Percentiles rank a stretch among this genome's conserved stretches.
These are phyloP conservation scores for Luidia sarsii DNA, from an alignment of 53 echinoderm and acorn worm species.

Conservation along the genomic window DNA sequence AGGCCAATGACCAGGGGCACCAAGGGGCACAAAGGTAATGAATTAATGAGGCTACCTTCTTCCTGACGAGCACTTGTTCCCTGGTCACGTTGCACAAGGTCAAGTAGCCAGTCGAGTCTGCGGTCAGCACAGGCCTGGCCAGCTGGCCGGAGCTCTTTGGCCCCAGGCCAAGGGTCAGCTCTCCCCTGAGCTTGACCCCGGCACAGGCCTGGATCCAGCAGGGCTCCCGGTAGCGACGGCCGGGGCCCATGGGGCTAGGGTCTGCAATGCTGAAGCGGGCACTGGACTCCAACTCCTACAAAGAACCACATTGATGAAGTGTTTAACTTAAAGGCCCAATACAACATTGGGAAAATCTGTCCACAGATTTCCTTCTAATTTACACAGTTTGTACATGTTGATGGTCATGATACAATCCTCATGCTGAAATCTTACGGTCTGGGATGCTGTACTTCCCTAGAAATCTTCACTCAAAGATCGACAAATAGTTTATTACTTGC, in stretches of 20 bases:
- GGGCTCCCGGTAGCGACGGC: conserved; percentile 25
- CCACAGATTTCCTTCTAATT: no score
- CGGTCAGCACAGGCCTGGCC: conserved; percentile 16
- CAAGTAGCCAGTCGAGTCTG: conserved; percentile 37
- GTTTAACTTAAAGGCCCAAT: no score
- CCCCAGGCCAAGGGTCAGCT: conserved; percentile 7
- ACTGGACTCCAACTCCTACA: conserved; percentile 4
- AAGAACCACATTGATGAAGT: no score
- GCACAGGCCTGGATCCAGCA: conserved; percentile 35
- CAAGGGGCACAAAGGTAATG: no score
- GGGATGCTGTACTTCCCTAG: no score
- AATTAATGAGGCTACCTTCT: conserved; percentile 22
- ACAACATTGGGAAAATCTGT: no score
- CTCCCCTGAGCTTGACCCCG: conserved; percentile 8
- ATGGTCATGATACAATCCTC: no score
- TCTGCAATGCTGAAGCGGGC: conserved; percentile 15
- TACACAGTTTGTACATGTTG: no score
- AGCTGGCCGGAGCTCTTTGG: not conserved
- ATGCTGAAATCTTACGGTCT: no score
- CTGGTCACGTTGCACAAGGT: conserved; percentile 21
- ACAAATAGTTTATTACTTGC: no score
- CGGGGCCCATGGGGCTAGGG: not conserved
- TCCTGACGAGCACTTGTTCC: conserved; percentile 16
- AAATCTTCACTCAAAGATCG: no score
- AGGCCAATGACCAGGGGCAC: not conserved